Conservation (phyloP, 2,888 invertebrate genomes). For the Hermodice carunculata region DNA sequence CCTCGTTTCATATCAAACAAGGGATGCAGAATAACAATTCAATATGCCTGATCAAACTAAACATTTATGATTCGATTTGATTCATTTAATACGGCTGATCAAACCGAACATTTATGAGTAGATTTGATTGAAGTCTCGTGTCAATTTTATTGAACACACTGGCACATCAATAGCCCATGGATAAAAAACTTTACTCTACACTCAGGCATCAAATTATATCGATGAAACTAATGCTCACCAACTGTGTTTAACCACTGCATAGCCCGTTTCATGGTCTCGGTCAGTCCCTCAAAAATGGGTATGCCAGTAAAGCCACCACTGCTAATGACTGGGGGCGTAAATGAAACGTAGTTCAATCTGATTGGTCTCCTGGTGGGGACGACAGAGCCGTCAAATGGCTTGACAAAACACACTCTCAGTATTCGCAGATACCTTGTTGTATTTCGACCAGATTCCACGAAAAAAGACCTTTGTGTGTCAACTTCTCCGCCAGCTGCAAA, state of each 20-base stretch:
- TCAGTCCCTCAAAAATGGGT: conserved; percentile 41
- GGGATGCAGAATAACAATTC: too few species aligned
- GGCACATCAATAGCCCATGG: too few species aligned
- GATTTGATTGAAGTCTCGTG: too few species aligned
- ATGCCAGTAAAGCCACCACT: conserved; percentile 47
- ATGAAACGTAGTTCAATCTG: conserved; percentile 38
- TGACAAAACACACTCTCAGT: conserved; percentile 42
- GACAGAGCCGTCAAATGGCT: conserved; percentile 29
- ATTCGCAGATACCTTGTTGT: conserved; percentile 46
- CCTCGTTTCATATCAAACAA: too few species aligned
- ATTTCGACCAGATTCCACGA: conserved; percentile 43
- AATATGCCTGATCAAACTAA: too few species aligned
- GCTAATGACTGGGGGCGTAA: conserved; percentile 44
- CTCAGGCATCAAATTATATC: too few species aligned
- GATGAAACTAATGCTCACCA: conserved; percentile 10
- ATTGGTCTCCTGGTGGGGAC: not conserved
- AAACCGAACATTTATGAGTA: too few species aligned
- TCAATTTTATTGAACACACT: too few species aligned
- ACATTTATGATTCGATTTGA: too few species aligned
- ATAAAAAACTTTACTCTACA: too few species aligned
- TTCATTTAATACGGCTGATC: too few species aligned
- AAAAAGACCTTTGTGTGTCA: conserved; percentile 46
- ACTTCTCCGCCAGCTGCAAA: conserved; percentile 25
- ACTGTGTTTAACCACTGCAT: conserved; percentile 41
- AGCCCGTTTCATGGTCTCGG: conserved; percentile 43